A percentile compares a stretch with the other conserved stretches of the same genome.
Conservation (phyloP, 2,888 invertebrate species). For the Dryococelus australis region DNA sequence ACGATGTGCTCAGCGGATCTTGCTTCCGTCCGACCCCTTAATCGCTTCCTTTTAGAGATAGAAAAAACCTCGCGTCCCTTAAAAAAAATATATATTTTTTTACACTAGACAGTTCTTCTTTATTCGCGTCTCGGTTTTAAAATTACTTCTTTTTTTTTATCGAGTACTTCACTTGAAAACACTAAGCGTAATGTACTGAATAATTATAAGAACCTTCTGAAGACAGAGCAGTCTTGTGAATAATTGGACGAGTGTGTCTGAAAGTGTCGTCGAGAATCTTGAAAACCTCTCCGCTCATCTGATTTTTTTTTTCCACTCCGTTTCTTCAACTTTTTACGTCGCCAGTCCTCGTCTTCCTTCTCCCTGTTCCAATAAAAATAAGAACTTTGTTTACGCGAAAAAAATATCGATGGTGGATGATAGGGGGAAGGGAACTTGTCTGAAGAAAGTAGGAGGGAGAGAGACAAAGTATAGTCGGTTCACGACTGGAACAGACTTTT, state of each 20-base stretch:
- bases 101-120: no score
- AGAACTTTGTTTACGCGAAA: not conserved
- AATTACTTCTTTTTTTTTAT: no score
- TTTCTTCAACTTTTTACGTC: not conserved
- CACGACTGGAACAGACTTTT: no score
- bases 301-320: not conserved
- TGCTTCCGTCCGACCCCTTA: no score
- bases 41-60: no score
- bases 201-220: not conserved
- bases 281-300: not conserved
- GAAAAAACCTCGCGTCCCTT: no score
- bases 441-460: not conserved
- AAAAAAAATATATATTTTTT: no score
- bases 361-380: not conserved
- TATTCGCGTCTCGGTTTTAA: no score
- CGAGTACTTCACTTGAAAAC: not conserved
- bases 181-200: not conserved
- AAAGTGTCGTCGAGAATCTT: not conserved
- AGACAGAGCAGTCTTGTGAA: not conserved
- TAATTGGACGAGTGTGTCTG: not conserved
- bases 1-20: no score
- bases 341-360: not conserved
- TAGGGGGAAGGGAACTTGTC: not conserved
- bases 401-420: not conserved
- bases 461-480: no score